phyloP scores from a whole-genome alignment of 2,888 invertebrate species.

The Cerastis leucographa region DNA sequence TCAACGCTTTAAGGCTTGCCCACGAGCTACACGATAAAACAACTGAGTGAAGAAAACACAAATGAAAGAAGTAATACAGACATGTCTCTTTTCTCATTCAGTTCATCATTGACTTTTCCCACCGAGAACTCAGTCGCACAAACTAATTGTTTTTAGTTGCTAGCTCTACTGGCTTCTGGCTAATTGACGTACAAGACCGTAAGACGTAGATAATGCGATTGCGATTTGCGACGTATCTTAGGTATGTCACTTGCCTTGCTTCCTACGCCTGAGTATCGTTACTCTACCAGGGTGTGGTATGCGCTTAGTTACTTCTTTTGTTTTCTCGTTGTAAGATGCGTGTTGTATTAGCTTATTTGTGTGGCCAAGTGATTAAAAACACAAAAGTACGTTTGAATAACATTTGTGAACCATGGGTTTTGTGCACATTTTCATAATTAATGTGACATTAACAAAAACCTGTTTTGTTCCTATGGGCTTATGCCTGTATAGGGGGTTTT shows the following conservation, averaged over 20 bases:
- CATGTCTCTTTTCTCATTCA: not conserved
- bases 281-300: not conserved
- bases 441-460: not conserved
- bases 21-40: not conserved
- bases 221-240: not conserved
- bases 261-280: not conserved
- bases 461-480: not conserved
- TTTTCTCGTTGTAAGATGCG: not conserved
- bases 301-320: not conserved
- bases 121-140: not conserved
- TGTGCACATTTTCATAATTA: slow-evolving; percentile 4
- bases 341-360: not conserved
- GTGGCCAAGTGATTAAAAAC: not conserved
- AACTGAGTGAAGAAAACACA: not conserved
- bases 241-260: not conserved
- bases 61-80: not conserved
- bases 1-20: not conserved
- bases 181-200: not conserved
- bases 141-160: not conserved
- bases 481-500: not conserved
- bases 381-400: slow-evolving; percentile 5
- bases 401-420: slow-evolving; percentile 11
- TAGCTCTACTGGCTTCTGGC: not conserved
- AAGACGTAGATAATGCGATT: not conserved
- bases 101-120: not conserved